Evolutionary conservation across 2,888 invertebrate species (phyloP), one percentile per base, ranked within the genome.

Genomic region (Meliscaeva auricollis): DNA sequence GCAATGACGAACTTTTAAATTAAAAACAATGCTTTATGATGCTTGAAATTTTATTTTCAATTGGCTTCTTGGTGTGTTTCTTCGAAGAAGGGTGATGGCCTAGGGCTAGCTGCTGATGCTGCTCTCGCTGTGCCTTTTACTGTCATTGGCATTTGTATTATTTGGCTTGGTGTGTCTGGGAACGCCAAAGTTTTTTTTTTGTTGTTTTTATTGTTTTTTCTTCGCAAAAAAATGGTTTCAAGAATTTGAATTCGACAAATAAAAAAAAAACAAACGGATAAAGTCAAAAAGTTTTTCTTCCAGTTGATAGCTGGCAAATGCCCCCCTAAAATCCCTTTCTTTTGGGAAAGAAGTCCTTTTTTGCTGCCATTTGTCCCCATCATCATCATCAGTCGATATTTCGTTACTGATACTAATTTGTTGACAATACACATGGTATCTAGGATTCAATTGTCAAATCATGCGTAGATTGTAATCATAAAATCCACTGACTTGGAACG

Each of bases 401-500:
- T 85, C 73, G 81, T 85, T 81, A 81, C 85, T 85, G 85, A 87
- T 87, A 87, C 84, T 81, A 88, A 88, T 88, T 87, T 87, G 87
- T 88, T 88, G 87, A 88, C 87, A 88, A 84, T 88, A 88, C 88
- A 87, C 87, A 87, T 88, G 87, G 87, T 87, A 87, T 88, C 85
- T 78, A 66, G 87, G 85, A 87, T 87, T 88, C 88, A 88, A 88
- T 88, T 88, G 89, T 88, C 88, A 88, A 88, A 88, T 89, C 88
- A 88, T 89, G 89, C 89, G 88, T 88, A 88, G 89, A 89, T 87
- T 88, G 87, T 87, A 88, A 88, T 88, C 88, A 87, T 87, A 87
- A 87, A 88, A 87, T 87, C 87, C 88, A 88, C 79, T 87, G 87
- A 88, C 81, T 88, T 75, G 88, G 88, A 88, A 88, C 87, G 87